Percentiles rank a stretch among this genome's conserved stretches.
Evolutionary conservation across 30 jellyfish, hydroid and myxozoan species (phyloP).

Genomic region (Mastigias papua): DNA sequence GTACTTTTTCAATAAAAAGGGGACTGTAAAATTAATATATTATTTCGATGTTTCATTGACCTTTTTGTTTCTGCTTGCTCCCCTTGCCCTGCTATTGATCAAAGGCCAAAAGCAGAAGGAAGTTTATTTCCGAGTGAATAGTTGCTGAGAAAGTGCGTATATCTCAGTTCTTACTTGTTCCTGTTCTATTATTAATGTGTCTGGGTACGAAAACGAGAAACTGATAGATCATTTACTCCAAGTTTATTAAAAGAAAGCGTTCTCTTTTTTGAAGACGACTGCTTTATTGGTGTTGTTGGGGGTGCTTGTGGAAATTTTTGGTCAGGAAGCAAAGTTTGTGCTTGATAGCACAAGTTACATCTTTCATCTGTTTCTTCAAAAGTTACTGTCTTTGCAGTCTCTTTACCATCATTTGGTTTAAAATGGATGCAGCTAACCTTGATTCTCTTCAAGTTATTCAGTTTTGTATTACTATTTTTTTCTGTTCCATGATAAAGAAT

Average conservation of each 20-base stretch:
- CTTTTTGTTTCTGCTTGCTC: no score
- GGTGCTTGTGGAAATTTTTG: slow-evolving; percentile 47
- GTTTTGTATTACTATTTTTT: neutral
- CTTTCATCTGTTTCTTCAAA: neutral
- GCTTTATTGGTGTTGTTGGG: slow-evolving; percentile 45
- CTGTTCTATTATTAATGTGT: neutral
- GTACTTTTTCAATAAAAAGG: no score
- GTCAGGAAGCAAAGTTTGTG: neutral
- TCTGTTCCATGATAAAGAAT: neutral
- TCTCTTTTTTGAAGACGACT: neutral
- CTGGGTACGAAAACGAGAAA: neutral
- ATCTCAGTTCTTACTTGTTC: no score
- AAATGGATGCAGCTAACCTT: slow-evolving; percentile 24
- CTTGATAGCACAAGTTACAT: neutral
- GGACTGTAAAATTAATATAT: no score
- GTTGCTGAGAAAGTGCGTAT: no score
- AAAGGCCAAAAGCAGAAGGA: no score
- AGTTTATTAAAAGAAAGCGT: neutral
- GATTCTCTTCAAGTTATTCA: neutral
- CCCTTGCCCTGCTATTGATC: no score
- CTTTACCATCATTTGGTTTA: neutral
- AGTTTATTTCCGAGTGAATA: no score
- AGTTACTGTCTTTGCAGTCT: neutral
- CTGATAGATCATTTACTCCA: neutral
- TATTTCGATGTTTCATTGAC: no score